Evolutionary conservation across 2,888 invertebrate genomes (phyloP).

Genomic region (Prenolepis imparis): DNA sequence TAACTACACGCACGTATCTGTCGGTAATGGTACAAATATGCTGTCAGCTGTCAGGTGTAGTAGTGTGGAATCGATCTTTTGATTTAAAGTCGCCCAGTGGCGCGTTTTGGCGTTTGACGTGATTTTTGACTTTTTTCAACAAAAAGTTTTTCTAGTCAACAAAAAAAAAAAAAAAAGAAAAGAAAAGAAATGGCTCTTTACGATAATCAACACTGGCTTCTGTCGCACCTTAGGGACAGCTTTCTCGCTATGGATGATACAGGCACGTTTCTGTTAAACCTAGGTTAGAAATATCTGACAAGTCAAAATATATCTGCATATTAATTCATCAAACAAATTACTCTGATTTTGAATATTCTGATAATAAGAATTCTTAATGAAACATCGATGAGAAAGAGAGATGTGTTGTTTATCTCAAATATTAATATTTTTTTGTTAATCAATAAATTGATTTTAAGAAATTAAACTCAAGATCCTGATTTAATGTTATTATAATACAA

Average conservation of each 20-base stretch:
- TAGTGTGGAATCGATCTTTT: slow-evolving; percentile 34
- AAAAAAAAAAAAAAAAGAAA: background rate
- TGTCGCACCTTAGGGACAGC: slow-evolving; percentile 97
- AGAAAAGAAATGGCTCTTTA: slow-evolving; percentile 94
- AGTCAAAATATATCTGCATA: background rate
- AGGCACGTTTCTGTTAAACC: slow-evolving; percentile 84
- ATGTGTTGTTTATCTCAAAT: background rate
- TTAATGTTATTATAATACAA: background rate
- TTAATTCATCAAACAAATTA: background rate
- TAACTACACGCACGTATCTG: background rate
- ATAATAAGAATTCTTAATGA: background rate
- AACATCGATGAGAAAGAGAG: background rate
- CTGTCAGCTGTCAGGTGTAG: background rate
- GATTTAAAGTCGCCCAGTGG: slow-evolving; percentile 4
- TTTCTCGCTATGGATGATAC: slow-evolving; percentile 98
- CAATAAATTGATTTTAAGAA: slow-evolving; percentile 7
- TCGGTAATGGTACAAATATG: background rate
- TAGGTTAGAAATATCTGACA: slow-evolving; percentile 53
- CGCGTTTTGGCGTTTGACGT: background rate
- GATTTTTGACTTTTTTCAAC: background rate
- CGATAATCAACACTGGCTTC: slow-evolving; percentile 96
- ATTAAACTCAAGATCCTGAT: background rate
- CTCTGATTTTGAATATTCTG: background rate
- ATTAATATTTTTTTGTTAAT: background rate
- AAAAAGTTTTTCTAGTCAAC: background rate